A percentile compares a stretch with the other conserved stretches of the same genome.
Evolutionary conservation across 2,888 invertebrate genomes (phyloP).

Genomic region (Micoletzkya japonica): DNA sequence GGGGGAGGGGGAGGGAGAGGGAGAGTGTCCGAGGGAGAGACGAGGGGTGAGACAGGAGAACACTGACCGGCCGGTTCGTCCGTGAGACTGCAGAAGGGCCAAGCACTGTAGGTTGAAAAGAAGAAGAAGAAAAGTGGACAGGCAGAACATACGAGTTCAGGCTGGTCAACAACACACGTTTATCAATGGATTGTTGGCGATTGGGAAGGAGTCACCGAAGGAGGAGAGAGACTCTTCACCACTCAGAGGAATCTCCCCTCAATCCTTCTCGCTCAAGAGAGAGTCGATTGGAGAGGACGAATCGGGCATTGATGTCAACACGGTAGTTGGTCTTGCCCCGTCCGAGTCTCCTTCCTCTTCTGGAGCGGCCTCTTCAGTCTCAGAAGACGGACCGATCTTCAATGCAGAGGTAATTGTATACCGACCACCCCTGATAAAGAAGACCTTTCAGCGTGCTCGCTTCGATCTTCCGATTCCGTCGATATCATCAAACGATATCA

Average conservation of each 20-base stretch:
- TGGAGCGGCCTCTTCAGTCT: slow-evolving; percentile 41
- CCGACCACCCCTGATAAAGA: no score
- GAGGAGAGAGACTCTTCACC: slow-evolving; percentile 31
- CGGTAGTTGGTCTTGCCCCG: slow-evolving; percentile 43
- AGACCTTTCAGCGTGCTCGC: slow-evolving; percentile 69
- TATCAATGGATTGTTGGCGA: slow-evolving; percentile 42
- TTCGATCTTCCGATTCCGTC: slow-evolving; percentile 79
- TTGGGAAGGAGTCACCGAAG: slow-evolving; percentile 40
- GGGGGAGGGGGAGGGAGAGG: no score
- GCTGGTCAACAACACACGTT: slow-evolving; percentile 22
- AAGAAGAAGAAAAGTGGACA: neutral
- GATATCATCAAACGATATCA: slow-evolving; percentile 84
- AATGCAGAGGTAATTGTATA: slow-evolving; percentile 34
- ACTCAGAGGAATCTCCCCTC: neutral
- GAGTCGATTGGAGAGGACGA: slow-evolving; percentile 57
- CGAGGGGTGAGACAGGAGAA: no score
- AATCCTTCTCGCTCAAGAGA: slow-evolving; percentile 16
- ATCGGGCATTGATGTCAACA: slow-evolving; percentile 53
- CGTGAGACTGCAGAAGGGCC: neutral
- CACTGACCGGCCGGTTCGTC: neutral
- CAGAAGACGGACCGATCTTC: slow-evolving; percentile 46
- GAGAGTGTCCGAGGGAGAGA: no score
- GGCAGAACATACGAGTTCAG: neutral
- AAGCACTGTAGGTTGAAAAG: neutral
- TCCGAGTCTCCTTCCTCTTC: slow-evolving; percentile 47